Base-by-base conservation (phyloP, 2,797 vertebrate genomes). In the Lagocephalus sceleratus region DNA sequence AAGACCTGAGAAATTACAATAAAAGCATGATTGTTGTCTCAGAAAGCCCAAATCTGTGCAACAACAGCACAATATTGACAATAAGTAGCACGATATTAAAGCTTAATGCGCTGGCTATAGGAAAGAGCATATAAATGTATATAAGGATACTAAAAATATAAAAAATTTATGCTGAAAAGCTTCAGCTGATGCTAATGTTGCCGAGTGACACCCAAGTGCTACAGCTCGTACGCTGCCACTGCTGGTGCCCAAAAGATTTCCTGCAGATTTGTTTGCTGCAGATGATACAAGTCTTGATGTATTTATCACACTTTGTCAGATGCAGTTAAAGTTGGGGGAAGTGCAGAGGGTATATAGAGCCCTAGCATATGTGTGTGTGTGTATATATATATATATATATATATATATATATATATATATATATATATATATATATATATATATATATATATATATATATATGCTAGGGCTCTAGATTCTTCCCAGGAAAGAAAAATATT, bases 181-280 rank as follows among this genome's bases (percentile, higher is more conserved):
- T 38, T 32, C 50, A 11, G 21, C 52, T 53, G 51, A 60, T 63
- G 60, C 66, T 75, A 62, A 71, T 61, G 62, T 57, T 70, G 71
- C 61, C 56, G 29, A 60, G 41, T 65, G 71, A 79, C 65, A 75
- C 22, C 51, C 57, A 47, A 65, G 71, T 54, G 66, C 43, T n/a
- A 66, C 57, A 57, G n/a, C 57, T 72, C 39, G 57, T 2, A 5
- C 64, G 26, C 26, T 10, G 57, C 72, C 66, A 43, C 48, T 56
- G 20, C 58, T 25, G 47, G 2, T 57, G 47, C 57, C 54, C 0
- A 1, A 46, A 57, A 53, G 60, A 35, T 70, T 54, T 51, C 15
- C 49, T 50, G 43, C 61, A 57, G 49, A n/a, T 62, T 75, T 5
- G 3, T 35, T 63, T 52, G 41, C 46, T 43, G 49, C 51, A 63